Percentiles rank a stretch among this genome's conserved stretches.
phyloP scores from a whole-genome alignment of 2,113 vertebrate species.

The Lagopus leucura region DNA sequence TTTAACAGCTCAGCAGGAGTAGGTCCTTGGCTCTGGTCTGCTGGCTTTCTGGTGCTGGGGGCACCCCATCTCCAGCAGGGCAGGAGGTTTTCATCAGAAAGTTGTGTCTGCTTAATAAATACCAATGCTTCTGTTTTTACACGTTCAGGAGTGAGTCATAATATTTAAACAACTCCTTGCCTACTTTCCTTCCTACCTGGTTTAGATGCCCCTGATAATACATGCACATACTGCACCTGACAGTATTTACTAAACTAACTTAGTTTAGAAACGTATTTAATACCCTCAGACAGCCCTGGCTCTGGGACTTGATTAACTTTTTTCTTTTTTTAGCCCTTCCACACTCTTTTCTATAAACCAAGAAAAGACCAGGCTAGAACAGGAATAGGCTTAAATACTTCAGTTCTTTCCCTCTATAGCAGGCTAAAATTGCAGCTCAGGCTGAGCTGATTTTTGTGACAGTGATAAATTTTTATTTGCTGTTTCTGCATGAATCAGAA shows the following conservation, averaged over 20 bases:
- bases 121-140: accelerated
- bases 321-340: background rate
- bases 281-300: too few species aligned
- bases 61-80: background rate
- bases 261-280: accelerated
- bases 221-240: background rate
- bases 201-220: accelerated
- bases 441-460: background rate
- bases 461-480: accelerated
- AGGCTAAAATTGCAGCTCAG: background rate
- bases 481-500: background rate
- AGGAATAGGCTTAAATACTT: background rate
- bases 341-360: background rate
- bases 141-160: accelerated
- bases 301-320: background rate
- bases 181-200: background rate
- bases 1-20: background rate
- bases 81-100: background rate
- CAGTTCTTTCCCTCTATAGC: background rate
- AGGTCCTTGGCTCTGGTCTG: background rate
- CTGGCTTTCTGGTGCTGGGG: background rate
- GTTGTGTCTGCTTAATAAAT: accelerated
- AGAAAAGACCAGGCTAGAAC: accelerated
- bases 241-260: background rate
- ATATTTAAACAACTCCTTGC: accelerated